Base-by-base conservation (phyloP, 2,888 invertebrate genomes). In the Andrena haemorrhoa region DNA sequence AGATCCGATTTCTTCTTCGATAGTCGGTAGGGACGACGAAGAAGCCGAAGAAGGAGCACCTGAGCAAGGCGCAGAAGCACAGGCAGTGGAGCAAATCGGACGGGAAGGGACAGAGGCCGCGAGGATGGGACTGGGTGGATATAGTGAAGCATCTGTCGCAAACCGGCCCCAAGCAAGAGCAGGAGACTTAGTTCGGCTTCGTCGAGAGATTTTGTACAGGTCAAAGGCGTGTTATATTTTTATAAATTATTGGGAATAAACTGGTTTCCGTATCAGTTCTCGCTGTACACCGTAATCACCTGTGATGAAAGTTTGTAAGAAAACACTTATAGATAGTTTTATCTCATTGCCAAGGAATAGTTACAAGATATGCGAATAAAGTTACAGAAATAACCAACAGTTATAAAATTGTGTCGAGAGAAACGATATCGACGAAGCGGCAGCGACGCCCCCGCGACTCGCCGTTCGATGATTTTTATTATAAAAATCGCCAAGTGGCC, bases 111-210 rank as follows among this genome's bases (percentile, higher is more conserved):
- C 98, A 98, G 92, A 96, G 95, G 85, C 97, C 98, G 0, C 95
- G 99, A 35, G 99, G 99, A 0, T 98, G 97, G 96, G 96, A 99
- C 94, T 99, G 99, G 99, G 96, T 99, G 10, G 99, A 99, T 92
- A 96, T 99, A 83, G 97, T 99, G n/a, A 98, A 98, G 94, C 99
- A 99, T 94, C 95, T 99, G 78, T 98, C 98, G 10, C 98, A 98
- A 93, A 96, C 96, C 70, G 96, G 95, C 82, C 94, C 94, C 63
- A 95, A 95, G 90, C 94, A 94, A 73, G 94, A 94, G 64, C 89
- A 90, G 75, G 92, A 92, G 65, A 90, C 92, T 70, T 93, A 90
- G 88, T 84, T 73, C 56, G 75, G 83, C 63, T 84, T 79, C 82
- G 69, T 60, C 72, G 64, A 77, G 63, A 84, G 68, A 79, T 85